Percentiles rank a stretch among this genome's conserved stretches.
phyloP scores from a whole-genome alignment of 2,797 vertebrate species.

The Sarcophilus harrisii region DNA sequence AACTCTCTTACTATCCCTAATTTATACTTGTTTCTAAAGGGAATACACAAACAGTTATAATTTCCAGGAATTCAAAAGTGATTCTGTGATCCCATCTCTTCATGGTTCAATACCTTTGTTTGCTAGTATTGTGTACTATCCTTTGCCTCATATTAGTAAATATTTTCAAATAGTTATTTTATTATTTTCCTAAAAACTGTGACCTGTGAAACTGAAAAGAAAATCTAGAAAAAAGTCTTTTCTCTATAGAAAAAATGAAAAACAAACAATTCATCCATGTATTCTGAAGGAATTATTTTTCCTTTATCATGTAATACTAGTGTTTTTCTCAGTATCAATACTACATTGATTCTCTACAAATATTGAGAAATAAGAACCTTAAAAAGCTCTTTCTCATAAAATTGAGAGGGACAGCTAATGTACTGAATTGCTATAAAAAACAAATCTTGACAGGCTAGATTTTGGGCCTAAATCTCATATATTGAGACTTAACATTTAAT shows the following conservation, averaged over 20 bases:
- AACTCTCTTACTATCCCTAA: conserved; percentile 46
- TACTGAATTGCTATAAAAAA: no score
- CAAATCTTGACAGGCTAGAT: neutral
- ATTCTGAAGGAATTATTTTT: conserved; percentile 17
- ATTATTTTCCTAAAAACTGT: conserved; percentile 39
- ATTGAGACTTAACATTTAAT: neutral
- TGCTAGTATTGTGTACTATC: conserved; percentile 44
- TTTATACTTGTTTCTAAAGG: conserved; percentile 50
- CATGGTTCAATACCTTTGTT: conserved; percentile 12
- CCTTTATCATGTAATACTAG: neutral
- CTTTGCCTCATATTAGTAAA: conserved; percentile 50
- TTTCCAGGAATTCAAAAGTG: conserved; percentile 57
- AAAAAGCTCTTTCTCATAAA: neutral
- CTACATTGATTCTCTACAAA: neutral
- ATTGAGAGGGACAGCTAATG: neutral
- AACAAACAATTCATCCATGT: conserved; percentile 40
- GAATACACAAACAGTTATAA: conserved; percentile 48
- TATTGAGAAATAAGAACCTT: neutral
- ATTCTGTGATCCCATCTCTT: conserved; percentile 13
- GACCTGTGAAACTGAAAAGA: conserved; percentile 47
- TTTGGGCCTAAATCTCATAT: neutral
- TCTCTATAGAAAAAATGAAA: conserved; percentile 46
- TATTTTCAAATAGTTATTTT: conserved; percentile 60
- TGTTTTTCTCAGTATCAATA: conserved; percentile 12
- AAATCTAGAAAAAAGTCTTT: conserved; percentile 11